Percentiles rank a stretch among this genome's conserved stretches.
Evolutionary conservation across 2,113 vertebrate genomes (phyloP).

Genomic region (Jacana jacana): DNA sequence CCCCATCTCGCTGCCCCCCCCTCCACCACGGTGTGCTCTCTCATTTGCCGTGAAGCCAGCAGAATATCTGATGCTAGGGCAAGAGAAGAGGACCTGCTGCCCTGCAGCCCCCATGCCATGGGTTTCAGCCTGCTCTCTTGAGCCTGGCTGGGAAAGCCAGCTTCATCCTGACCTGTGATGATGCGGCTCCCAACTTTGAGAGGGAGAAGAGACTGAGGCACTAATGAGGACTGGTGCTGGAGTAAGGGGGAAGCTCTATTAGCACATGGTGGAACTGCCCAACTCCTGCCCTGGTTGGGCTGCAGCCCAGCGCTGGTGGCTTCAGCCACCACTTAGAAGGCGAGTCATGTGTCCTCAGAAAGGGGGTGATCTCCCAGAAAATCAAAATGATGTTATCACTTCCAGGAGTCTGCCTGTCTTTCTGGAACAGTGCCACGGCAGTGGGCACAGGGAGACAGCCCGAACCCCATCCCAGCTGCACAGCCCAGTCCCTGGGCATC

Average conservation of each 20-base stretch:
- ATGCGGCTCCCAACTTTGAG: neutral
- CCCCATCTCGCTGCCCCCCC: neutral
- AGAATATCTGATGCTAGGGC: accelerated
- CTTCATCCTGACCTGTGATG: neutral
- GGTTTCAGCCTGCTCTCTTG: neutral
- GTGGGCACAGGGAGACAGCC: neutral
- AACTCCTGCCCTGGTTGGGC: neutral
- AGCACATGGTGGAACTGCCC: accelerated
- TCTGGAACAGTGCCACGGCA: neutral
- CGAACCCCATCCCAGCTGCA: neutral
- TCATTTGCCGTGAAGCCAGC: accelerated
- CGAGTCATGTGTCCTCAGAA: neutral
- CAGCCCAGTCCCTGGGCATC: neutral
- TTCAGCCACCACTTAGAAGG: accelerated
- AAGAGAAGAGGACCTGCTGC: accelerated
- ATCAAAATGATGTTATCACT: neutral
- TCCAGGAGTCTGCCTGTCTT: neutral
- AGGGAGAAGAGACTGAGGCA: neutral
- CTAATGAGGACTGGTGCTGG: neutral
- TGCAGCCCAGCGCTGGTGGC: accelerated
- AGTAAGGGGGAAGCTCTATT: neutral
- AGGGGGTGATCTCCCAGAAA: neutral
- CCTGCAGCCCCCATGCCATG: accelerated
- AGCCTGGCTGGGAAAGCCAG: neutral
- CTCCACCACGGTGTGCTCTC: accelerated